Base-by-base conservation (phyloP, 2,797 vertebrate species). In the Danio tinwini region DNA sequence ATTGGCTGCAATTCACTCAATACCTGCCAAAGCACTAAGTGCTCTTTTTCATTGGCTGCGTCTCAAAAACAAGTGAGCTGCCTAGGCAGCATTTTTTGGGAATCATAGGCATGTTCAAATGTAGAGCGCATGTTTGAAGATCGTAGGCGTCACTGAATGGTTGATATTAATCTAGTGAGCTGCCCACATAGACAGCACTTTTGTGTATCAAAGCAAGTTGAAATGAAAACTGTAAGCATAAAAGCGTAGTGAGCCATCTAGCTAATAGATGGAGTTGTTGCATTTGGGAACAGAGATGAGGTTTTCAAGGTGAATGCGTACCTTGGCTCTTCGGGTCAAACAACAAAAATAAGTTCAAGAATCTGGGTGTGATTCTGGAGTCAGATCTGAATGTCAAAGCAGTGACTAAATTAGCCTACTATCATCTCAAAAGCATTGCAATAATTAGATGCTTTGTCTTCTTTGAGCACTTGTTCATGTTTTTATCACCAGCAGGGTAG, bases 21-120 rank as follows among this genome's bases (percentile, higher is more conserved):
- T 88, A 84, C 90, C 88, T 91, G 92, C 91, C 92, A 93, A 89
- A 82, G 21, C 87, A 88, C 90, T 92, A 91, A 89, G 86, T 88
- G 89, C 86, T 85, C 82, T 81, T 84, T 77, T 53, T 67, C 53
- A 78, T 59, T 70, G 79, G 70, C 68, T 52, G 78, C 2, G 0
- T 19, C 59, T 73, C 78, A 65, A 80, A 71, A 56, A 21, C 40
- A 17, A 47, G 59, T 55, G 39, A 53, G 42, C 40, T 72, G 39
- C 49, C 69, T 63, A 45, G 39, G 37, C 69, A 58, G 78, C 52
- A 7, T 64, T 56, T 29, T 80, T 56, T 65, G 42, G n/a, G n/a
- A 37, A 65, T 58, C 61, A 40, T 58, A 39, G 12, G 6, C 8
- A 3, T 13, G 11, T 65, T 65, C 12, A 29, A 76, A 56, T 29